A percentile compares a stretch with the other conserved stretches of the same genome.
Evolutionary conservation across 2,113 vertebrate species (phyloP).

Genomic region (Anthoscopus minutus): DNA sequence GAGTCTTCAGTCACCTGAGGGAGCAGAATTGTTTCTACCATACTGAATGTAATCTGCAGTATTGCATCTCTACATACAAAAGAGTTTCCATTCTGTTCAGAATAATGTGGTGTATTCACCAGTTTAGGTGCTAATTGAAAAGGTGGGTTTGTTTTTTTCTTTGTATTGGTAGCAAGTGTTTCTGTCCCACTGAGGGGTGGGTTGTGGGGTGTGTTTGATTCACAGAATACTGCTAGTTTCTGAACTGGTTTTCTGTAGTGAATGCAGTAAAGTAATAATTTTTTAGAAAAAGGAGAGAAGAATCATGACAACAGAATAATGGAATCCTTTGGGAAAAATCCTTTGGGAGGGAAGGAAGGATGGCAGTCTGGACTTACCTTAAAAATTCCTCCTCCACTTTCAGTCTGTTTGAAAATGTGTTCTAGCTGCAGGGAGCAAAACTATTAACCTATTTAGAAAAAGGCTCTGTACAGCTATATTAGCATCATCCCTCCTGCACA

Average conservation of each 20-base stretch:
- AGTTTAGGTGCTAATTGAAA: not conserved
- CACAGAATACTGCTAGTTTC: not conserved
- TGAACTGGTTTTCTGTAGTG: not conserved
- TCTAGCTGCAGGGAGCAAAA: slow-evolving; percentile 27
- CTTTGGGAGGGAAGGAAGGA: not conserved
- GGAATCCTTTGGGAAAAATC: not conserved
- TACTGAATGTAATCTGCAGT: not conserved
- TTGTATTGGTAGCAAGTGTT: not conserved
- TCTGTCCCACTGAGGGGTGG: not conserved
- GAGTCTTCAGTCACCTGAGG: not conserved
- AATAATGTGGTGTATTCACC: not conserved
- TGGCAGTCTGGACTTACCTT: not conserved
- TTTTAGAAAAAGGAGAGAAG: not conserved
- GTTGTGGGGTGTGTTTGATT: not conserved
- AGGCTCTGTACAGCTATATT: not conserved
- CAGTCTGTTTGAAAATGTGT: not conserved
- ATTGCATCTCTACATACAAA: not conserved
- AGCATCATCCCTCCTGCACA: not conserved
- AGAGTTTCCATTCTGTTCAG: not conserved
- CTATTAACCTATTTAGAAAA: slow-evolving; percentile 41
- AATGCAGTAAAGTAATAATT: not conserved
- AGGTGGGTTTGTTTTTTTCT: not conserved
- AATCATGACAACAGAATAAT: not conserved
- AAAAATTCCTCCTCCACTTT: not conserved
- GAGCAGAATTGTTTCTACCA: not conserved